Base-by-base conservation (phyloP, 2,888 invertebrate species). In the Gastracanthus pulcherrimus region DNA sequence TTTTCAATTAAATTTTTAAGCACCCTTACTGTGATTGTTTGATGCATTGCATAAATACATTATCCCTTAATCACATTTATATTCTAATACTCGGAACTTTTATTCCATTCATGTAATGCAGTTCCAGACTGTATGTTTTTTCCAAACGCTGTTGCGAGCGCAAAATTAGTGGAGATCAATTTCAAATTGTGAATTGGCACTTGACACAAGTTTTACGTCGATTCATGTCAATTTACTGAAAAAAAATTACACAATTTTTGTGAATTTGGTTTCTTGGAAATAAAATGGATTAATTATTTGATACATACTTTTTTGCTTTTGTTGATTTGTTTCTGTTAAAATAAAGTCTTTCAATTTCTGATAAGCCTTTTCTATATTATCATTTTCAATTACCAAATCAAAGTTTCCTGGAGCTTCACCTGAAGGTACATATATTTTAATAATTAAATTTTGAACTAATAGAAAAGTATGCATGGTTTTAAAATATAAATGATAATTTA, bases 351-450 rank as follows among this genome's bases (percentile, higher is more conserved):
- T 94, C 48, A 98, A 93, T 83, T 95, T 94, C 51, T 92, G 90
- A 90, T 98, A 98, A 0, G 98, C 97, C 86, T 94, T 93, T 62
- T 97, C 96, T 83, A 98, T 92, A 85, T 95, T 94, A 87, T 97
- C 96, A 90, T 98, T 98, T 70, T 96, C 93, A 82, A 98, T 95
- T 11, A 96, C 93, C 78, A 95, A 92, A 89, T 98, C 95, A 90
- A 98, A 98, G 90, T 98, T 97, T 0, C 95, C 95, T 2, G 95
- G 94, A 58, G 91, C 90, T 84, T 93, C 93, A 83, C 93, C 94
- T 93, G 83, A 38, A 92, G 90, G 69, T 3, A n/a, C n/a, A 66
- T 13, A 13, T 45, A 55, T 71, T 60, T 67, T 29, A 58, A 45
- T 41, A 31, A 66, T 74, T n/a, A 29, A 69, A 67, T 58, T 26